phyloP scores from a whole-genome alignment of 92 coral and sea anemone species.

The Chrysogorgia sp. region DNA sequence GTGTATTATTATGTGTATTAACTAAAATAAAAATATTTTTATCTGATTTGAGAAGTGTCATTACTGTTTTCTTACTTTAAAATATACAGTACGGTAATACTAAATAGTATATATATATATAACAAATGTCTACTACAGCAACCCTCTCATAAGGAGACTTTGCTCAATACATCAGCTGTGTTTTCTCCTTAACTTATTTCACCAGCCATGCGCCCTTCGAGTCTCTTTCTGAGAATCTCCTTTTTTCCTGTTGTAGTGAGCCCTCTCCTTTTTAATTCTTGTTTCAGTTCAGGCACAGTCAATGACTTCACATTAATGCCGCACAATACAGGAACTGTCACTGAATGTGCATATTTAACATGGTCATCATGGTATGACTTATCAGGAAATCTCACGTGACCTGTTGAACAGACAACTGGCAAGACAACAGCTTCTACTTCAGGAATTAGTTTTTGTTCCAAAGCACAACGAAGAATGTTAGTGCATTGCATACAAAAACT shows the following conservation, averaged over 20 bases:
- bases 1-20: too few relatives aligned
- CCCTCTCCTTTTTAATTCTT: neutral
- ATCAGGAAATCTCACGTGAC: conserved; percentile 32
- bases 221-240: conserved; percentile 34
- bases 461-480: conserved; percentile 1
- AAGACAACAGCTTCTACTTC: conserved; percentile 13
- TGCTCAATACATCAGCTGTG: neutral
- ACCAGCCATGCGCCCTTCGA: conserved; percentile 42
- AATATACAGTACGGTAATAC: too few relatives aligned
- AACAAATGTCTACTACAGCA: too few relatives aligned
- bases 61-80: too few relatives aligned
- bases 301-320: neutral
- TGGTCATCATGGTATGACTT: neutral
- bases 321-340: neutral
- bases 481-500: neutral
- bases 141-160: too few relatives aligned
- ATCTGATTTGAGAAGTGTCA: too few relatives aligned
- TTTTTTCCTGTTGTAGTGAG: neutral
- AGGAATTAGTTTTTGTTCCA: conserved; percentile 15
- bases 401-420: conserved; percentile 6
- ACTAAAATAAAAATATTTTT: too few relatives aligned
- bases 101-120: too few relatives aligned
- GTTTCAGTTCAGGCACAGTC: neutral
- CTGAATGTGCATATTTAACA: neutral
- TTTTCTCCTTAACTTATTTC: too few relatives aligned